Evolutionary conservation across 2,113 vertebrate species (phyloP), one percentile per base, ranked within the genome.

Genomic region (Seriola rivoliana): DNA sequence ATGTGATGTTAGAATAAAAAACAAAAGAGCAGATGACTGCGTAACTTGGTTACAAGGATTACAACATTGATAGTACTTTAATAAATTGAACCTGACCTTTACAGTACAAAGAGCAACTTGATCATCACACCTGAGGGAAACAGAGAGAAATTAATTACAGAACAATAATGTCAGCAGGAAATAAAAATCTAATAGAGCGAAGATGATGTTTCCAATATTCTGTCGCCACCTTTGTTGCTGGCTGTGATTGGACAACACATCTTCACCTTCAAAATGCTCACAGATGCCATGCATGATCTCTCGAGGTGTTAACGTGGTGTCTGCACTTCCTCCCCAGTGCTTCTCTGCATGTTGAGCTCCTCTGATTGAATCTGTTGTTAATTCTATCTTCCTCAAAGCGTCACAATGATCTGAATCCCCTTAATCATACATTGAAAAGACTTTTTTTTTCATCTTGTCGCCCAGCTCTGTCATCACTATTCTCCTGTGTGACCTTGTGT

Each of bases 351-450:
- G 62, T 63, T 72, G 62, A 84, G 44, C 75, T 81, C 7, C 19
- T 34, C 46, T 78, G 63, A 78, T 84, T 44, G 14, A 87, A 80
- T 81, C 71, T 69, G 70, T 25, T 55, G 32, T 78, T 44, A 48
- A 78, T 70, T 79, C 9, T 44, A 17, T 55, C 62, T 69, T 50
- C 57, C 44, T 76, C 65, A 70, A 71, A 77, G 68, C 72, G 38
- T 71, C 29, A 72, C 38, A 52, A 60, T 75, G 58, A 66, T 81
- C 80, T 68, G 48, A 91, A 86, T 86, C 69, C 13, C 52, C 60
- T 67, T 71, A 71, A 89, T 84, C 86, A 78, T 57, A 80, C 17
- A 70, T 6, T 55, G 76, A 88, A 88, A 76, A 81, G 7, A 78
- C 68, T 85, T 66, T 29, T 66, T 29, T 67, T 84, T 90, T 14